A percentile compares a stretch with the other conserved stretches of the same genome.
Evolutionary conservation across 2,113 vertebrate genomes (phyloP).

Genomic region (Emydocephalus ijimae): DNA sequence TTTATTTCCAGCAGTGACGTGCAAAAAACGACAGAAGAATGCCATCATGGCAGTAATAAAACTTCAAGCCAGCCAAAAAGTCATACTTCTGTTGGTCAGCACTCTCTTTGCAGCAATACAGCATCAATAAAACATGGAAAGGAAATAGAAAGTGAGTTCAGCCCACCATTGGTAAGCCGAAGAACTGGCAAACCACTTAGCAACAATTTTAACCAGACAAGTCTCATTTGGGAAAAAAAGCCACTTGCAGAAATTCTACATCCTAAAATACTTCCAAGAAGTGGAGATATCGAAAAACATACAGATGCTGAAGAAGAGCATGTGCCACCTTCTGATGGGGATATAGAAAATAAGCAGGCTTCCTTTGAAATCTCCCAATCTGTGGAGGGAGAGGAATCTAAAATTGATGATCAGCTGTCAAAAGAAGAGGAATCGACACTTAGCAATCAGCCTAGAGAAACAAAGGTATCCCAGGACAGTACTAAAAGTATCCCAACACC

Average conservation of each 20-base stretch:
- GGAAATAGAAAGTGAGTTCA: neutral
- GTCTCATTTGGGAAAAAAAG: neutral
- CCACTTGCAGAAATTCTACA: neutral
- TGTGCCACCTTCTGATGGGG: neutral
- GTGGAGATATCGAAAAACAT: neutral
- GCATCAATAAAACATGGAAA: neutral
- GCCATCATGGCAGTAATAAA: neutral
- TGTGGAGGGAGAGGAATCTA: neutral
- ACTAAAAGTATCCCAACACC: too few relatives aligned
- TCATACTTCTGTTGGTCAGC: neutral
- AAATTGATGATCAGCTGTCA: neutral
- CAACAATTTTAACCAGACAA: neutral
- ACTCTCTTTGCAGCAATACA: neutral
- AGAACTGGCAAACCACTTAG: slow-evolving; percentile 2
- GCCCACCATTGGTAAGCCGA: neutral
- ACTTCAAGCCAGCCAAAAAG: neutral
- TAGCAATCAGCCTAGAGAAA: neutral
- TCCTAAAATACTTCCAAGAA: neutral
- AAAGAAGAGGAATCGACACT: neutral
- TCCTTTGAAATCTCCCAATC: neutral
- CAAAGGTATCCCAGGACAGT: neutral
- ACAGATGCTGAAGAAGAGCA: neutral
- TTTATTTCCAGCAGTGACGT: neutral
- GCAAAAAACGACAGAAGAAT: neutral
- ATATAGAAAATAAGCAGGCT: neutral